phyloP scores from a whole-genome alignment of 2,113 vertebrate species.

The Recurvirostra avosetta region DNA sequence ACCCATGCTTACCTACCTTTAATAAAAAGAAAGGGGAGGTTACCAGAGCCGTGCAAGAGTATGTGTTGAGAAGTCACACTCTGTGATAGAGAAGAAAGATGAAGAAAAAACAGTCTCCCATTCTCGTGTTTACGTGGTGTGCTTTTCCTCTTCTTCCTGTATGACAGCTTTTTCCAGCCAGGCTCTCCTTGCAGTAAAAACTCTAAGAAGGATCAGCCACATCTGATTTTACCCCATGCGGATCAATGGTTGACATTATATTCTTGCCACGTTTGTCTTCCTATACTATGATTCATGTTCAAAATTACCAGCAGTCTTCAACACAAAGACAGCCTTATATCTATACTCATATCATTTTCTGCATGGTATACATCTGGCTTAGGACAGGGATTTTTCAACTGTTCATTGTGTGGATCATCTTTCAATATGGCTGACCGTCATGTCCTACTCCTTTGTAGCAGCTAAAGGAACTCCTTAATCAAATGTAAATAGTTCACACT shows the following conservation, averaged over 20 bases:
- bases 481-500: neutral
- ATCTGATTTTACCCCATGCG: neutral
- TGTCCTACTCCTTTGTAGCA: neutral
- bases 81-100: neutral
- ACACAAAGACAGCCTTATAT: neutral
- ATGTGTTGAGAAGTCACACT: neutral
- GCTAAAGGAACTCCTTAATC: neutral
- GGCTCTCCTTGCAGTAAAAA: neutral
- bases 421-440: neutral
- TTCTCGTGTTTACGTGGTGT: neutral
- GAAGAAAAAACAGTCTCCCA: neutral
- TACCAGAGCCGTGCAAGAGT: accelerated
- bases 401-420: neutral
- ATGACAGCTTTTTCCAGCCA: neutral
- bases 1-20: neutral
- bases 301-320: neutral
- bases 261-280: neutral
- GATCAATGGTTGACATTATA: neutral
- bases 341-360: neutral
- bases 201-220: neutral
- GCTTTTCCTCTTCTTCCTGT: neutral
- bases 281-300: neutral
- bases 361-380: neutral
- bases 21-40: neutral
- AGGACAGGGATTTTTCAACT: neutral